A percentile compares a stretch with the other conserved stretches of the same genome.
phyloP scores from a whole-genome alignment of 2,888 invertebrate species.

The Oscheius onirici region DNA sequence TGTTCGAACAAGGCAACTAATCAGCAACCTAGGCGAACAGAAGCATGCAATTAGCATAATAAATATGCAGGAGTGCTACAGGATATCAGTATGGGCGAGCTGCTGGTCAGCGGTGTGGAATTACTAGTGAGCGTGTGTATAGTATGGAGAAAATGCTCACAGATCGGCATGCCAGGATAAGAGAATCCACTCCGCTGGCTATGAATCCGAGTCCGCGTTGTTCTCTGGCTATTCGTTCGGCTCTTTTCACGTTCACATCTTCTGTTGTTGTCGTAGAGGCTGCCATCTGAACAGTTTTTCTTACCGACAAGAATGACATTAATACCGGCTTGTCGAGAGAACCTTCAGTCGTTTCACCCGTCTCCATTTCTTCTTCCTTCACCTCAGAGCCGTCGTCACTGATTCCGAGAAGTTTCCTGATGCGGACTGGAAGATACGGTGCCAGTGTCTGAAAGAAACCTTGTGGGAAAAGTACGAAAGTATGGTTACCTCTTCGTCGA shows the following conservation, averaged over 20 bases:
- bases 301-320: background rate
- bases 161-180: slow-evolving; percentile 44
- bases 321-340: background rate
- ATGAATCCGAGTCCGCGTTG: slow-evolving; percentile 44
- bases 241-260: slow-evolving; percentile 36
- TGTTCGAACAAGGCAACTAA: slow-evolving; percentile 7
- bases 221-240: slow-evolving; percentile 49
- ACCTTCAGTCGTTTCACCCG: background rate
- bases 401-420: slow-evolving; percentile 22
- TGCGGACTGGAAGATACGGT: slow-evolving; percentile 47
- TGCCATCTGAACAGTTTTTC: background rate
- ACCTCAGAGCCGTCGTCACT: slow-evolving; percentile 13
- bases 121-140: no score
- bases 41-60: slow-evolving; percentile 22
- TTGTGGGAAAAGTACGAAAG: background rate
- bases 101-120: no score
- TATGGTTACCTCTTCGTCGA: slow-evolving; percentile 33
- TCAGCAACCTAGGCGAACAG: background rate
- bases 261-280: slow-evolving; percentile 31
- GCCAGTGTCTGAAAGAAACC: slow-evolving; percentile 28
- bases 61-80: background rate
- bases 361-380: background rate
- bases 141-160: slow-evolving; percentile 13
- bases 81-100: no score
- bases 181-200: slow-evolving; percentile 39